These are phyloP conservation scores for Oxygymnocypris stewartii DNA, from an alignment of 2,113 vertebrate genomes.

Conservation along the genomic window DNA sequence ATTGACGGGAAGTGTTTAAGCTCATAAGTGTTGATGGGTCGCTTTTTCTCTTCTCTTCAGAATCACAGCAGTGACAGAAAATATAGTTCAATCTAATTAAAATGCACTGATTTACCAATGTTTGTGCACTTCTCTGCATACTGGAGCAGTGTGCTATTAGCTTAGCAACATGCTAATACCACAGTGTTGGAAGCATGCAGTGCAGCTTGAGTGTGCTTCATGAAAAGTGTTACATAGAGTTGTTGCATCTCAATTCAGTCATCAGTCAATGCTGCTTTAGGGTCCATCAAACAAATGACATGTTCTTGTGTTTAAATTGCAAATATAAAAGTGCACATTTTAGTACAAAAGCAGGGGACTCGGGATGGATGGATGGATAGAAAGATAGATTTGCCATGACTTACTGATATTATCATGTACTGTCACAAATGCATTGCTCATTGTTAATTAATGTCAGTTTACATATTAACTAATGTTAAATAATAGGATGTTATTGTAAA, in stretches of 20 bases:
- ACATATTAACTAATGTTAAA: too few relatives aligned
- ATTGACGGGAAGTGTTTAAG: constrained; percentile 38
- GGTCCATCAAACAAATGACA: not conserved
- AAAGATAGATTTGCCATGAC: too few relatives aligned
- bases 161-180: not conserved
- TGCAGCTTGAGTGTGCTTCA: not conserved
- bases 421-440: too few relatives aligned
- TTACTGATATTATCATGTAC: too few relatives aligned
- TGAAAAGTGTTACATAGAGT: not conserved
- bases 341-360: too few relatives aligned
- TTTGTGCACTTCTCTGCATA: not conserved
- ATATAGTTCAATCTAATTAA: not conserved
- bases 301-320: not conserved
- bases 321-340: too few relatives aligned
- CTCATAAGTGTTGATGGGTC: not conserved
- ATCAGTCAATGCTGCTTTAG: not conserved
- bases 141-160: not conserved
- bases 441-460: too few relatives aligned
- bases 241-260: not conserved
- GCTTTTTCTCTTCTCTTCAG: not conserved
- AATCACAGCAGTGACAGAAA: not conserved
- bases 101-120: not conserved
- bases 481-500: too few relatives aligned
- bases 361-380: too few relatives aligned
- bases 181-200: not conserved